Evolutionary conservation across 2,797 vertebrate genomes (phyloP), one percentile per base, ranked within the genome.

Genomic region (Numenius phaeopus): DNA sequence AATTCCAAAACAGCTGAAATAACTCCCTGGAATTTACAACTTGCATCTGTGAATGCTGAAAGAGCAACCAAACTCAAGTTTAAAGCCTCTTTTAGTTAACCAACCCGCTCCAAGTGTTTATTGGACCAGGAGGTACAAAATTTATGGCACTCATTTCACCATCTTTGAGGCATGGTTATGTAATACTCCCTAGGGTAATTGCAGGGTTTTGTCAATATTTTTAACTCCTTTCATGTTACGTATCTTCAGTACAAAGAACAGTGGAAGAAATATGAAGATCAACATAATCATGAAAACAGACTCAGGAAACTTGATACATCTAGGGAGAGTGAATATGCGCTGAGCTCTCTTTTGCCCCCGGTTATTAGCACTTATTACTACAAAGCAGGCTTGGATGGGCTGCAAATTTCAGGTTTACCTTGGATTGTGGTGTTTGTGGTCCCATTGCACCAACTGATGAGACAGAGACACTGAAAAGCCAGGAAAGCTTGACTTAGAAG

Each of bases 281-380:
- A 46, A 34, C 13, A 52, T 46, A 39, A 40, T 52, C 3, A 69
- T 17, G 34, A 69, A 69, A 93, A 62, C 22, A 37, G n/a, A 80
- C 24, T 42, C 3, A 3, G 50, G 39, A 40, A 89, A 64, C 6
- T 67, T 26, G 24, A 30, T 57, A 40, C 14, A 34, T 64, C 29
- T 46, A 22, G 12, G 2, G 30, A 29, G 11, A 57, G 7, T 24
- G 21, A 80, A 20, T 46, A 34, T 0, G 0, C 40, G 8, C 29
- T 40, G 55, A 80, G n/a, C 20, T 67, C 14, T 78, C 17, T 32
- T 79, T 65, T 34, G 21, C 37, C 32, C 13, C 7, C 54, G 15
- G 17, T 44, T 44, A 30, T 57, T 29, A 18, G 37, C 44, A 30
- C 42, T 75, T 64, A 19, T 5, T 42, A 42, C 10, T 22, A 50